phyloP scores from a whole-genome alignment of 92 coral and sea anemone genomes.

The Micromussa lordhowensis region DNA sequence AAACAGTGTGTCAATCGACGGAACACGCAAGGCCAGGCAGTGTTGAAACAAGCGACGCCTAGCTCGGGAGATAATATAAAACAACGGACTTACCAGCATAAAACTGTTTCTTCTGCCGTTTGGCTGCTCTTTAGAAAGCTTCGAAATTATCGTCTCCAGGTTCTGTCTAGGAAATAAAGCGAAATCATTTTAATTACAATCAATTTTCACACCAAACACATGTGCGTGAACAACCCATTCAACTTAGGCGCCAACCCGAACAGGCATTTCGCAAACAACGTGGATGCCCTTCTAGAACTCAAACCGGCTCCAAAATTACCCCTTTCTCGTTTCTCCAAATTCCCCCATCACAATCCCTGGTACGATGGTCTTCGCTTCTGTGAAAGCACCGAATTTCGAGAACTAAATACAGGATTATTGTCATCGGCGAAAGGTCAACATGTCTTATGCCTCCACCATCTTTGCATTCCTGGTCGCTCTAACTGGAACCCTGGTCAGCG shows the following conservation, averaged over 20 bases:
- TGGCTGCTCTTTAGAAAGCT: slow-evolving; percentile 96
- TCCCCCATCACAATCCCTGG: slow-evolving; percentile 87
- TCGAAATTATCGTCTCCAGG: slow-evolving; percentile 96
- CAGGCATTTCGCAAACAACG: slow-evolving; percentile 70
- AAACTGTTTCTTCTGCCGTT: slow-evolving; percentile 87
- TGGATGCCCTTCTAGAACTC: slow-evolving; percentile 65
- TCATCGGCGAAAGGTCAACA: slow-evolving; percentile 87
- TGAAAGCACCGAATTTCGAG: slow-evolving; percentile 31
- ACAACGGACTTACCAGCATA: slow-evolving; percentile 84
- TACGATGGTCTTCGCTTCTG: slow-evolving; percentile 35
- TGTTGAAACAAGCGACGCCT: slow-evolving; percentile 36
- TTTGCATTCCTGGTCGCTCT: slow-evolving; percentile 94
- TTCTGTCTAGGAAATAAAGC: slow-evolving; percentile 82
- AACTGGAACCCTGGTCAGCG: slow-evolving; percentile 97
- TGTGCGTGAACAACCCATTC: slow-evolving; percentile 71
- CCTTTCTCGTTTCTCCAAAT: slow-evolving; percentile 85
- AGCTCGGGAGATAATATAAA: background rate
- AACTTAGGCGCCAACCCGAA: slow-evolving; percentile 61
- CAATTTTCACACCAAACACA: slow-evolving; percentile 44
- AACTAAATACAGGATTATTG: slow-evolving; percentile 54
- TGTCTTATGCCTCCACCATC: slow-evolving; percentile 88
- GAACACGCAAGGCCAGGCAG: slow-evolving; percentile 62
- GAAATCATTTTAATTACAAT: slow-evolving; percentile 32
- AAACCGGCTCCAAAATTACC: slow-evolving; percentile 77
- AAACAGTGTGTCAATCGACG: slow-evolving; percentile 45